Evolutionary conservation across 2,113 vertebrate genomes (phyloP), one percentile per base, ranked within the genome.

Genomic region (Micronycteris hirsuta): DNA sequence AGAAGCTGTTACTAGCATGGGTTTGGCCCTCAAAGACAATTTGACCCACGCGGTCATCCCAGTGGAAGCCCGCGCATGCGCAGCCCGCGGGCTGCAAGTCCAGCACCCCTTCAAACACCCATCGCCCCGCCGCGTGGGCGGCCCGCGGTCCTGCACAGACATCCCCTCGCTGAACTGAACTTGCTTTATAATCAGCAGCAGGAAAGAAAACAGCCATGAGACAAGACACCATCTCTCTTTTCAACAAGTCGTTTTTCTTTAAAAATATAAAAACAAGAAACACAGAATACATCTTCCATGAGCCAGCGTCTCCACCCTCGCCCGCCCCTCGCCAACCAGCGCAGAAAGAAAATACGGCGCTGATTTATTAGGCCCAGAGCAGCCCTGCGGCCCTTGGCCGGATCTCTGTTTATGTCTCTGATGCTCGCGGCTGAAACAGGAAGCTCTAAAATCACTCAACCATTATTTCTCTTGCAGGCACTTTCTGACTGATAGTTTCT

Each of bases 351-450:
- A 96, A 94, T 58, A 89, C 49, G 95, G 97, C 97, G 96, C 96
- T 98, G 98, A 98, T 98, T 98, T 98, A 98, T 98, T 98, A 97
- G 98, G 94, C 94, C 91, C 95, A 98, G 97, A 96, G 96, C 94
- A 83, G 92, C 73, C 86, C 73, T 41, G 98, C 97, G 96, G 98
- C 97, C 96, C 86, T 97, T 98, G 98, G 98, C 98, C 94, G 94
- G 96, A 47, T 87, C 96, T 15, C 96, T 98, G 98, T 98, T 98
- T 98, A 98, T 97, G 98, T 98, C 98, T 98, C 92, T 94, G 98
- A 96, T 86, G 95, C 97, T 97, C 96, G 96, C 95, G 97, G 97
- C 93, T 78, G 96, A 98, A 98, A 98, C 98, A 98, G 98, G 98
- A 98, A 98, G 97, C 93, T 97, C 98, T 98, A 96, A 98, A 98